A percentile compares a stretch with the other conserved stretches of the same genome.
These are phyloP conservation scores for Desoria tigrina DNA, from an alignment of 2,888 invertebrate species.

Conservation along the genomic window DNA sequence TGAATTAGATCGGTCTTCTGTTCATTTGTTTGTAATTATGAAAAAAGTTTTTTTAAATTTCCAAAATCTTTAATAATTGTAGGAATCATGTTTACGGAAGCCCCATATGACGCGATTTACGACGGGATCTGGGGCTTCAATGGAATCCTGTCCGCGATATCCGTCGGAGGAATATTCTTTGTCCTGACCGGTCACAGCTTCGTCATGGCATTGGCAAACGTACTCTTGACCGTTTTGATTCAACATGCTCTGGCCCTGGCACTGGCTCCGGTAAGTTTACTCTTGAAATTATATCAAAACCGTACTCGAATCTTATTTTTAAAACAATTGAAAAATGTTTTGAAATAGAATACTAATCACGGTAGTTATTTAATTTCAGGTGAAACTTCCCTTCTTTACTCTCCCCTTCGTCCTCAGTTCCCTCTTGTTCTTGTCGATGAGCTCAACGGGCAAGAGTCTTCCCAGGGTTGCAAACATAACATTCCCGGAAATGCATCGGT, in stretches of 20 bases:
- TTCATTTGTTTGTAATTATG: no score
- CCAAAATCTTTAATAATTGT: neutral
- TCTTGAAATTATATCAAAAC: no score
- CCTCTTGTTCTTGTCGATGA: conserved; percentile 57
- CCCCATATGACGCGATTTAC: conserved; percentile 55
- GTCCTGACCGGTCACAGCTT: conserved; percentile 56
- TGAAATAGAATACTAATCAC: neutral
- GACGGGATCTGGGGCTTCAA: conserved; percentile 60
- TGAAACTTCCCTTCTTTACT: conserved; percentile 55
- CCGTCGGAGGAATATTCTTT: conserved; percentile 58
- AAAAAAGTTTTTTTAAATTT: neutral
- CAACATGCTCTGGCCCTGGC: conserved; percentile 56
- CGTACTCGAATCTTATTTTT: conserved; percentile 8
- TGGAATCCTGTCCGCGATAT: conserved; percentile 57
- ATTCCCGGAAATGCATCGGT: conserved; percentile 57
- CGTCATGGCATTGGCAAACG: conserved; percentile 55
- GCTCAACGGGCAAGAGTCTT: conserved; percentile 54
- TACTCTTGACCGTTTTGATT: conserved; percentile 56
- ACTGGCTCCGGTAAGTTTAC: conserved; percentile 54
- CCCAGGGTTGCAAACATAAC: conserved; percentile 54
- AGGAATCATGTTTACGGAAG: conserved; percentile 42
- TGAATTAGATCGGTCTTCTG: no score
- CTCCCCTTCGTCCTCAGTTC: conserved; percentile 57
- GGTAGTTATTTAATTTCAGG: conserved; percentile 23
- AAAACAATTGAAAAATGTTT: neutral